phyloP scores from a whole-genome alignment of 2,113 vertebrate species.

The Anseranas semipalmata region DNA sequence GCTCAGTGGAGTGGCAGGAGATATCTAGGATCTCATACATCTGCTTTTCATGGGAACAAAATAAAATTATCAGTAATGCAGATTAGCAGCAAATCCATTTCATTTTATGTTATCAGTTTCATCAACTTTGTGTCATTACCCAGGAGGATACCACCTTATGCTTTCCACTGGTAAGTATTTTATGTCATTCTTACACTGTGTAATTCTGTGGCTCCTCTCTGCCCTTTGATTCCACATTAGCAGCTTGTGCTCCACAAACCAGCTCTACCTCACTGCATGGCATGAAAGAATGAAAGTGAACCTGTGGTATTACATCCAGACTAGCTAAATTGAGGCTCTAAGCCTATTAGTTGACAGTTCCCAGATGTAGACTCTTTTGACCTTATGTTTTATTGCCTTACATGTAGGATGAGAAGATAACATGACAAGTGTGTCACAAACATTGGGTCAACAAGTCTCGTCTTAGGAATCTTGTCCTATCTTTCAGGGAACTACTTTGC shows the following conservation, averaged over 20 bases:
- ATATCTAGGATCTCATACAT: background rate
- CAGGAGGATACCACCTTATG: background rate
- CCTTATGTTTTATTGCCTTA: background rate
- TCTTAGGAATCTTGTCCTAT: background rate
- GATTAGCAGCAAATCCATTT: background rate
- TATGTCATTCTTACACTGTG: background rate
- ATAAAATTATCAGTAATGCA: background rate
- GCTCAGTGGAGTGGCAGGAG: background rate
- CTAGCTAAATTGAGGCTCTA: background rate
- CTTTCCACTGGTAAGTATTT: background rate
- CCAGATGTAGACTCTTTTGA: background rate
- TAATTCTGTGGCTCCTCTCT: background rate
- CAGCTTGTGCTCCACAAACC: background rate
- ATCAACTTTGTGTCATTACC: background rate
- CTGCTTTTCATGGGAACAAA: background rate
- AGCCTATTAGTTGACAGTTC: background rate
- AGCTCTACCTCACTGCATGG: background rate
- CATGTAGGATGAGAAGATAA: background rate
- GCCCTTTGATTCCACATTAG: background rate
- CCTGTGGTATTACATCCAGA: background rate
- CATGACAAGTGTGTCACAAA: background rate
- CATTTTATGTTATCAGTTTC: background rate
- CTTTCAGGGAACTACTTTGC: background rate
- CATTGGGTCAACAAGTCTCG: background rate
- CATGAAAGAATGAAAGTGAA: background rate